Evolutionary conservation across 2,888 invertebrate genomes (phyloP), one percentile per base, ranked within the genome.

Genomic region (Conchocele bisecta): DNA sequence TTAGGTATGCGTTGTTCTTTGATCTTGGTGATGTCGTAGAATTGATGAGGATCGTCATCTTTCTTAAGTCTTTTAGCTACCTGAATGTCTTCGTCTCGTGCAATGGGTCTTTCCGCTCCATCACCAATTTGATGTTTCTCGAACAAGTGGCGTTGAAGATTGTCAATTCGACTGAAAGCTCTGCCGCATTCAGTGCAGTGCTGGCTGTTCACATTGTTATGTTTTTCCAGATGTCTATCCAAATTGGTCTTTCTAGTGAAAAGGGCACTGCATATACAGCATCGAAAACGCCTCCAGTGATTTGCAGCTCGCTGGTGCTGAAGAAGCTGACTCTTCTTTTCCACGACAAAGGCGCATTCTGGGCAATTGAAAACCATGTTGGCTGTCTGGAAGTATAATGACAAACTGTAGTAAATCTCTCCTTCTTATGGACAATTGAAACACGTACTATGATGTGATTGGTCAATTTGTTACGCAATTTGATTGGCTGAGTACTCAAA

Each of bases 291-390:
- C 17, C 31, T 22, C 61, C 56, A 69, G 22, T 69, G 69, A 22
- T 63, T 63, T 17, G 39, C 35, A 9, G 57, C 44, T 15, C 69
- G 17, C 4, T 53, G 29, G 39, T 69, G 69, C 13, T 69, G 57
- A 0, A 51, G 22, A 3, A 63, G 22, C 24, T 57, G 42, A 22
- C 61, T 61, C 22, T 57, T 29, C 26, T 63, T 69, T n/a, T n/a
- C n/a, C n/a, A n/a, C n/a, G n/a, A n/a, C n/a, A n/a, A n/a, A n/a
- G 3, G 35, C 15, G 31, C 69, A 69, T 17, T 41, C 50, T 57
- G 50, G 51, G 35, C 63, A 69, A 50, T 54, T 54, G 29, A 33
- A 41, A 7, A 4, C 24, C 6, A 5, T 5, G 3, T 44, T 17
- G 9, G 26, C 15, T 15, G 4, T 17, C 4, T 17, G 6, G 5